Percentiles rank a stretch among this genome's conserved stretches.
These are phyloP conservation scores for Torymus aiolomorphi DNA, from an alignment of 2,888 invertebrate species.

Conservation along the genomic window DNA sequence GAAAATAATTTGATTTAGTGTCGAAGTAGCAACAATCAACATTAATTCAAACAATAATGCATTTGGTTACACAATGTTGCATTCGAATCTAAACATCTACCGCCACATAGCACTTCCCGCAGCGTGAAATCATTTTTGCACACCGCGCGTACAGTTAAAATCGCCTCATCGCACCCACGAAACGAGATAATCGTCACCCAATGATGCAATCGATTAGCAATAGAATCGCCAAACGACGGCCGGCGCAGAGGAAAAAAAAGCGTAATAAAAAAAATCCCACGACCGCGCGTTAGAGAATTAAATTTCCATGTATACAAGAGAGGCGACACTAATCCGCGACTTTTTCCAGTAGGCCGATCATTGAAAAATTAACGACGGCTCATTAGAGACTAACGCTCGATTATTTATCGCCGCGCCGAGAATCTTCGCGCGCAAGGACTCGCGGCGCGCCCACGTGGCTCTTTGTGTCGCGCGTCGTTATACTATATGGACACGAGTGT, in stretches of 20 bases:
- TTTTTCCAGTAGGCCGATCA: conserved; percentile 40
- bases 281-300: not conserved
- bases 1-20: too few relatives aligned
- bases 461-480: too few relatives aligned
- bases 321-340: not conserved
- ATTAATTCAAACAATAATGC: too few relatives aligned
- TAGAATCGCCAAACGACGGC: not conserved
- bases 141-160: too few relatives aligned
- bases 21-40: too few relatives aligned
- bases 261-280: not conserved
- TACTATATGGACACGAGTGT: too few relatives aligned
- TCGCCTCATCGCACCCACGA: too few relatives aligned
- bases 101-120: too few relatives aligned
- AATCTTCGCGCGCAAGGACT: conserved; percentile 62
- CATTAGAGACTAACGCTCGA: conserved; percentile 13
- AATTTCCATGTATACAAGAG: conserved; percentile 36
- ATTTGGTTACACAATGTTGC: too few relatives aligned
- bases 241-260: not conserved
- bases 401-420: conserved; percentile 52
- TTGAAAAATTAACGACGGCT: conserved; percentile 50
- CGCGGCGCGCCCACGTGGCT: conserved; percentile 62
- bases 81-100: too few relatives aligned
- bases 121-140: too few relatives aligned
- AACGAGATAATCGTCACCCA: too few relatives aligned
- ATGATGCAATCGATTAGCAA: not conserved